Evolutionary conservation across 2,113 vertebrate species (phyloP).

Genomic region (Toxostoma redivivum): DNA sequence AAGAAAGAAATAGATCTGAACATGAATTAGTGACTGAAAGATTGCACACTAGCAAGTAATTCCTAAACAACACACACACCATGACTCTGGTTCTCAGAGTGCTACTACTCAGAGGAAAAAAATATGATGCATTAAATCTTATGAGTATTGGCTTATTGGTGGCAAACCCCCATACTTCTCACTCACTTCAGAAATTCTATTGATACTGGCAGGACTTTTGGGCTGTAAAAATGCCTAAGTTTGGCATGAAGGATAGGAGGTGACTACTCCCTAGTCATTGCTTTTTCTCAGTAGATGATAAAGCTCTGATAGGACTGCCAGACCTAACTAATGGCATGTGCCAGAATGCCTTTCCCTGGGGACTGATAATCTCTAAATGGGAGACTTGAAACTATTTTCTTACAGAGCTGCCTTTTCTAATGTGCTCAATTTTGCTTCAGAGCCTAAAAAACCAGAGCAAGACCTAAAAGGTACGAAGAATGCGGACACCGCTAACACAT

Average conservation of each 20-base stretch:
- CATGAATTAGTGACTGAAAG: not conserved
- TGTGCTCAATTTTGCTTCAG: constrained; percentile 2
- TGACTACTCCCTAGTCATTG: not conserved
- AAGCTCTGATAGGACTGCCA: not conserved
- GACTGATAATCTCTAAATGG: not conserved
- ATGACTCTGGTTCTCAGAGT: not conserved
- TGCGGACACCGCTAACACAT: fast-evolving
- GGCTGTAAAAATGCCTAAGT: not conserved
- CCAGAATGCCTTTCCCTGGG: not conserved
- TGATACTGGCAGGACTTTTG: not conserved
- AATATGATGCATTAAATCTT: not conserved
- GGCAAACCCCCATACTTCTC: not conserved
- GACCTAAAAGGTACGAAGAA: not conserved
- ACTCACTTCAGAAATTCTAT: not conserved
- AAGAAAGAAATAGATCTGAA: not conserved
- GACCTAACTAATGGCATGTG: not conserved
- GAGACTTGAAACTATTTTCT: not conserved
- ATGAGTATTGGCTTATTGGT: not conserved
- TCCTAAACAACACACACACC: not conserved
- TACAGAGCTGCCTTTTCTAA: not conserved
- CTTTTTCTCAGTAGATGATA: not conserved
- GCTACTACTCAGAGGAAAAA: not conserved
- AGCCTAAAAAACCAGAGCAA: constrained; percentile 33
- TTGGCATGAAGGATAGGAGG: not conserved
- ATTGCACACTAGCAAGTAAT: not conserved